Percentiles rank a stretch among this genome's conserved stretches.
Conservation (phyloP, 2,797 vertebrate genomes). For the Myotis vivesi region DNA sequence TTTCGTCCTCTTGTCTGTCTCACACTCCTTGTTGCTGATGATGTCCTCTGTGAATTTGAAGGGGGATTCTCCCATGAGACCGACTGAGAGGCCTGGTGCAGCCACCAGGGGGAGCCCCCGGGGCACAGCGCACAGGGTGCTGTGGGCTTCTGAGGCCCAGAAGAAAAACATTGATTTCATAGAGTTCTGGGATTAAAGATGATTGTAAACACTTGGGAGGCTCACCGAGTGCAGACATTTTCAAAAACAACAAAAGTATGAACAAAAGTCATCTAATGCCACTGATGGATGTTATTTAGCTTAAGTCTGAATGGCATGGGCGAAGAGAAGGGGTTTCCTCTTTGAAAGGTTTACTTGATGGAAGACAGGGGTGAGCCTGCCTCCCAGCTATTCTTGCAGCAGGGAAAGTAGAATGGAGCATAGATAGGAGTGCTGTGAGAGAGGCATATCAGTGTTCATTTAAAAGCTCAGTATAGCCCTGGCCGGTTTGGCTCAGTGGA, state of each 20-base stretch:
- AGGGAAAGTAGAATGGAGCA: not conserved
- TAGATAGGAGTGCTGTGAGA: not conserved
- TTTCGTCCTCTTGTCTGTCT: not conserved
- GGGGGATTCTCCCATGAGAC: not conserved
- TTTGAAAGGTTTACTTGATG: slow-evolving; percentile 7
- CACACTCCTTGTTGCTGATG: not conserved
- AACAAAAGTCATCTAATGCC: slow-evolving; percentile 1
- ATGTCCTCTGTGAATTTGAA: fast-evolving
- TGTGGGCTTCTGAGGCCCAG: not conserved
- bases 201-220: slow-evolving; percentile 10
- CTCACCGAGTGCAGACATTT: not conserved
- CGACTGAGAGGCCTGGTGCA: not conserved
- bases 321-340: not conserved
- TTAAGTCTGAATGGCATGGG: not conserved
- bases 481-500: too few species aligned
- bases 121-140: not conserved
- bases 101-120: not conserved
- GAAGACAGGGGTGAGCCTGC: not conserved
- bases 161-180: slow-evolving; percentile 7
- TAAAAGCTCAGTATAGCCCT: not conserved
- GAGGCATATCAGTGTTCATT: not conserved
- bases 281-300: slow-evolving; percentile 1
- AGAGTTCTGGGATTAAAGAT: slow-evolving; percentile 9
- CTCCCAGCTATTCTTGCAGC: not conserved
- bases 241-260: slow-evolving; percentile 28